Base-by-base conservation (phyloP, 2,797 vertebrate genomes). In the Halcyon badia region DNA sequence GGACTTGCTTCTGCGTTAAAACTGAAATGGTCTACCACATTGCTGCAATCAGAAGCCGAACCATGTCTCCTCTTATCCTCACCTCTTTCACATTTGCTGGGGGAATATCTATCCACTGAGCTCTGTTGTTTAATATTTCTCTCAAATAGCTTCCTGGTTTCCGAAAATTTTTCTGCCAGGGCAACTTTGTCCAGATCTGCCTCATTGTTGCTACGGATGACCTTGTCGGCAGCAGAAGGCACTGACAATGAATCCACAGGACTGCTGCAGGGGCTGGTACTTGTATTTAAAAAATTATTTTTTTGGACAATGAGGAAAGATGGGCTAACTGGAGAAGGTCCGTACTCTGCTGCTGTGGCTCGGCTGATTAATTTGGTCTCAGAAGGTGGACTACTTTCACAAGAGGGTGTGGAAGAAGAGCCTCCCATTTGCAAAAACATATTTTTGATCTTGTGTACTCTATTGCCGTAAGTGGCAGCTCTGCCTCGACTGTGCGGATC, bases 381-480 rank as follows among this genome's bases (percentile, higher is more conserved):
- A 87, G 90, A 56, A 41, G 94, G 78, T 49, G 96, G 89, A 57
- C 94, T 97, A 79, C 88, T 97, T 79, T 98, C 97, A 93, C 78
- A 95, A 54, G 87, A 71, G 10, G 88, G 37, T 35, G 92, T 41
- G 37, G 95, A 96, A 80, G 97, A 92, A 33, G 98, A 97, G 46
- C 98, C 98, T 78, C 99, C 99, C 99, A 99, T 99, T 73, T 99
- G 99, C 48, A 99, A 97, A 95, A 99, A 99, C 94, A 99, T 99
- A 83, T 98, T 99, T 97, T 99, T 99, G 89, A 99, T 99, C 97
- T 99, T 99, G 97, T 99, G 99, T 51, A 99, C 99, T 80, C 99
- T 97, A 78, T 98, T 99, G 81, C 99, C 99, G 1, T 99, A 99
- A 57, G 96, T 97, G 70, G 96, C 96, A 93, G 97, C 94, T 87